Percentiles rank a stretch among this genome's conserved stretches.
phyloP scores from a whole-genome alignment of 2,888 invertebrate genomes.

The Callyntrura guangdongensis region DNA sequence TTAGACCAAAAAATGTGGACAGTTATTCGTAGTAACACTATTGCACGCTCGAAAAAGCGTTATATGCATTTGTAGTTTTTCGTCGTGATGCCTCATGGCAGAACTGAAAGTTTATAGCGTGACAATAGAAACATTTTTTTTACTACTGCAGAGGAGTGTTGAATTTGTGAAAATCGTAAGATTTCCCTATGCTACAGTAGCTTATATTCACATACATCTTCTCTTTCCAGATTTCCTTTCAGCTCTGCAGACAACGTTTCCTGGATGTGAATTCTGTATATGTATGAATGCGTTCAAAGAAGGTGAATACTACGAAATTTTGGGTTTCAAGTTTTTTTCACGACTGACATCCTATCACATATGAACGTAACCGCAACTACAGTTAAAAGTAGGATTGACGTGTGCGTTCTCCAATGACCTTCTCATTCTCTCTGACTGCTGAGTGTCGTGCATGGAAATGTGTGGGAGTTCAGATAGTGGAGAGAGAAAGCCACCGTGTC shows the following conservation, averaged over 20 bases:
- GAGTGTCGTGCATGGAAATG: background rate
- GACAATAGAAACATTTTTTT: background rate
- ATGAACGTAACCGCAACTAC: background rate
- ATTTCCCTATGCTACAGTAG: background rate
- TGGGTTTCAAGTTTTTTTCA: background rate
- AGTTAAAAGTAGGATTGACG: background rate
- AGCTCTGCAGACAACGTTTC: background rate
- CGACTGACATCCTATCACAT: background rate
- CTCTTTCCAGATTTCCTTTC: no score
- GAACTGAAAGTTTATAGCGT: background rate
- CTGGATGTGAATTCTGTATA: background rate
- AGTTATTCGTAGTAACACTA: background rate
- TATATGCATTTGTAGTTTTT: slow-evolving; percentile 13
- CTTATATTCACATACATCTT: background rate
- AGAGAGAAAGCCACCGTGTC: no score
- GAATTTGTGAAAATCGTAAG: background rate
- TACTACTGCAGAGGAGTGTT: background rate
- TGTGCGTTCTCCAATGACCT: background rate
- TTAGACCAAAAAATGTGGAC: no score
- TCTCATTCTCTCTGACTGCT: background rate
- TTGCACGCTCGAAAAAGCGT: background rate
- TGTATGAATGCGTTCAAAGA: no score
- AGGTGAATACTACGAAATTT: no score
- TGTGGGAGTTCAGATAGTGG: background rate
- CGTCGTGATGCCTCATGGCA: background rate